These are phyloP conservation scores for Eonycteris spelaea DNA, from an alignment of 2,113 vertebrate species.

Conservation along the genomic window DNA sequence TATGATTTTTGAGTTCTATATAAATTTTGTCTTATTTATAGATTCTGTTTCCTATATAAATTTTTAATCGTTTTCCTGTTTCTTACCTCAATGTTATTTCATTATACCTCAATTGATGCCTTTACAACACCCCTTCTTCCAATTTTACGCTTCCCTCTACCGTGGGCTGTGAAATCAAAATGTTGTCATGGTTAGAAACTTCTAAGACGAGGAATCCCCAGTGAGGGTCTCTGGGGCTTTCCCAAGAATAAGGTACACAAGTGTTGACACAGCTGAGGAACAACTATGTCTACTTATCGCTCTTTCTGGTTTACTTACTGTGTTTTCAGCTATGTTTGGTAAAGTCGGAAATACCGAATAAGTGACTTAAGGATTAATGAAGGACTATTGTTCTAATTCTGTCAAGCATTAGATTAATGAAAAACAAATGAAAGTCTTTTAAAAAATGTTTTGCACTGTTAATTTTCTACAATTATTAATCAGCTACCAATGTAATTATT, in stretches of 20 bases:
- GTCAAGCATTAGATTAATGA: slow-evolving; percentile 63
- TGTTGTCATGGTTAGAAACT: neutral
- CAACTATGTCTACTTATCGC: neutral
- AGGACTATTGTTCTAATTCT: slow-evolving; percentile 56
- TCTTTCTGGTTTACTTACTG: slow-evolving; percentile 29
- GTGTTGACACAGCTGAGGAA: neutral
- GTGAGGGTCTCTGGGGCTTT: neutral
- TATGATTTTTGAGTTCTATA: neutral
- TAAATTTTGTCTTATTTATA: slow-evolving; percentile 4
- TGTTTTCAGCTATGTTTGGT: slow-evolving; percentile 13
- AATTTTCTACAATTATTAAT: slow-evolving; percentile 56
- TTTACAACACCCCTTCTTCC: neutral
- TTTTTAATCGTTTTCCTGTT: neutral
- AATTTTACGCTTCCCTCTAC: neutral
- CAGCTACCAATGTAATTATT: slow-evolving; percentile 55
- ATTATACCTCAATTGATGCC: neutral
- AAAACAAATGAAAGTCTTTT: slow-evolving; percentile 51
- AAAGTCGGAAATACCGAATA: slow-evolving; percentile 49
- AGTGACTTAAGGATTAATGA: slow-evolving; percentile 50
- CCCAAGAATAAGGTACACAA: neutral
- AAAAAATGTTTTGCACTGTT: slow-evolving; percentile 48
- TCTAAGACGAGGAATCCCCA: neutral
- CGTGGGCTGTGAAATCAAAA: neutral
- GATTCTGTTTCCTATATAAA: neutral
- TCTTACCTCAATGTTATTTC: neutral